Conservation (phyloP, 2,797 vertebrate species). For the Avahi laniger region DNA sequence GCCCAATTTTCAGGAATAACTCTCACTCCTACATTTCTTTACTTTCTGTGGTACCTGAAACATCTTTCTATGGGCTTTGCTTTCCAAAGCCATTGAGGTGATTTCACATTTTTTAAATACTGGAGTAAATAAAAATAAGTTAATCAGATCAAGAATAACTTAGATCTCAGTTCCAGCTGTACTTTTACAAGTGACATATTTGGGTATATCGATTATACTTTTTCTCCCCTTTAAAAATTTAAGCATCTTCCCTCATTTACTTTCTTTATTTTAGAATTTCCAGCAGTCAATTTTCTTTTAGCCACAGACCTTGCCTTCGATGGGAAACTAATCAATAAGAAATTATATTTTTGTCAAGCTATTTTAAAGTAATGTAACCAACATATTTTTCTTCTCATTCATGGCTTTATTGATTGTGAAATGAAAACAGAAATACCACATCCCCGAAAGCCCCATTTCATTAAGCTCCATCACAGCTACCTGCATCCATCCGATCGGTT, state of each 20-base stretch:
- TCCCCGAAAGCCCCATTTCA: slow-evolving; percentile 20
- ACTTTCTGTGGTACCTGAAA: neutral
- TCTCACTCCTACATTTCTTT: neutral
- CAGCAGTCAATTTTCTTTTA: slow-evolving; percentile 77
- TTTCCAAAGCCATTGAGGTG: neutral
- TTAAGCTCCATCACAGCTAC: neutral
- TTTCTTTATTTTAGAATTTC: slow-evolving; percentile 78
- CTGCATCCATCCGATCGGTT: neutral
- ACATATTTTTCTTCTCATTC: slow-evolving; percentile 76
- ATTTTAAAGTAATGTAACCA: slow-evolving; percentile 78
- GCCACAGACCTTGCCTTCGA: slow-evolving; percentile 49
- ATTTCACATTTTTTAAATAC: neutral
- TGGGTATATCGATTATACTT: slow-evolving; percentile 64
- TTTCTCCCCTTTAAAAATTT: slow-evolving; percentile 66
- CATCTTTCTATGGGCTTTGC: neutral
- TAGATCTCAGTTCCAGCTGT: neutral
- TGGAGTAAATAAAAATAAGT: slow-evolving; percentile 45
- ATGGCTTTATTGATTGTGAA: slow-evolving; percentile 73
- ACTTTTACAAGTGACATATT: slow-evolving; percentile 39
- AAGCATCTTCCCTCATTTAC: slow-evolving; percentile 69
- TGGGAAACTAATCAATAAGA: slow-evolving; percentile 82
- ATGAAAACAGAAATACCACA: slow-evolving; percentile 58
- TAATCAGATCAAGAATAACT: slow-evolving; percentile 60
- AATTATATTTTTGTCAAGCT: slow-evolving; percentile 79
- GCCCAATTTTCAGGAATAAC: neutral